Base-by-base conservation (phyloP, 2,888 invertebrate genomes). In the Acanthosoma haemorrhoidale region DNA sequence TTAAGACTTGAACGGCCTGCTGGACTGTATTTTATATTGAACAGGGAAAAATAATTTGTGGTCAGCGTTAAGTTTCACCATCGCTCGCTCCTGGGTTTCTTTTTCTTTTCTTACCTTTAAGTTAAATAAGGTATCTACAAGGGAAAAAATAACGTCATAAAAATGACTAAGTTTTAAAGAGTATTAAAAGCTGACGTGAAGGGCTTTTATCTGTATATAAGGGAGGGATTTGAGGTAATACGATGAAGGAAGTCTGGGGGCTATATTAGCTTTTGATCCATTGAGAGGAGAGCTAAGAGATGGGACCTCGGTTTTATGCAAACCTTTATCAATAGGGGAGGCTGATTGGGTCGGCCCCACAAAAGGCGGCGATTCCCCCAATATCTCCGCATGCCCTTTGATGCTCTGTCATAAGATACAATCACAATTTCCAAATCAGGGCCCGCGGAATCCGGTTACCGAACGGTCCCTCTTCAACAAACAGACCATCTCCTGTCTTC, bases 351-450 rank as follows among this genome's bases (percentile, higher is more conserved):
- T 43, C 13, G 60, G 64, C 16, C n/a, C 60, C 61, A 66, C 41
- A 66, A 69, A 69, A 60, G 69, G 59, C 69, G 71, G 69, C 64
- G 71, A 71, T 71, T 69, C 71, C 63, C 41, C 69, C 71, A 71
- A 71, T 71, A 71, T 71, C 71, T 66, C 59, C n/a, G 31, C 59
- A 43, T 9, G 9, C 6, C 16, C 66, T 66, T 66, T 66, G 41
- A 43, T 43, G 41, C 66, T 5, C 39, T 16, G n/a, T 43, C 70
- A 61, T 70, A 67, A 70, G 72, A 72, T 72, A 72, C 72, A 72
- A 72, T 72, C 72, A 70, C 72, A 72, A 72, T 72, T 70, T 70
- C 70, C 70, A 72, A 72, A 72, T 72, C 70, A 70, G 61, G 68
- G 70, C 70, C 70, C 66, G 51, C 59, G 70, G 68, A 72, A 72